Percentiles rank a stretch among this genome's conserved stretches.
phyloP scores from a whole-genome alignment of 2,888 invertebrate genomes.

The Pardosa pseudoannulata region DNA sequence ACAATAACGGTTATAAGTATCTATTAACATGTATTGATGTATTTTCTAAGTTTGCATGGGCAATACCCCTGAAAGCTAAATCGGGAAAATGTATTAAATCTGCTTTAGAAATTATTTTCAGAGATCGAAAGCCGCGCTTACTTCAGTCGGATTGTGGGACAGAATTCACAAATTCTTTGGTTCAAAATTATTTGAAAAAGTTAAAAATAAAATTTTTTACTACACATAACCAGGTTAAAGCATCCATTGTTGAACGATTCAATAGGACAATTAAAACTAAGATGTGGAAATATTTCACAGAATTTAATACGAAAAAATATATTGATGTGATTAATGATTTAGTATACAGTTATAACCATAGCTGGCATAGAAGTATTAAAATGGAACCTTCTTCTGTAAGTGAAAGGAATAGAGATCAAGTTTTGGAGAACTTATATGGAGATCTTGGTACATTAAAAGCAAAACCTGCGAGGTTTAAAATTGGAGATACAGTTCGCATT shows the following conservation, averaged over 20 bases:
- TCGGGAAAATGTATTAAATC: slow-evolving; percentile 52
- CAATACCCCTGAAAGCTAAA: slow-evolving; percentile 74
- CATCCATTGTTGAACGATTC: slow-evolving; percentile 76
- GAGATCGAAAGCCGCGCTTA: slow-evolving; percentile 61
- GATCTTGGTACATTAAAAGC: slow-evolving; percentile 26
- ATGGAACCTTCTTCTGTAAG: slow-evolving; percentile 40
- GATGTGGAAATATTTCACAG: slow-evolving; percentile 58
- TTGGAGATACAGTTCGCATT: no score
- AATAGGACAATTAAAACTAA: no score
- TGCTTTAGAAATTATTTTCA: slow-evolving; percentile 70
- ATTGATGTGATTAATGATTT: slow-evolving; percentile 45
- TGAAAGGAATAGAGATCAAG: slow-evolving; percentile 15
- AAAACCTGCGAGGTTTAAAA: no score
- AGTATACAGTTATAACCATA: slow-evolving; percentile 51
- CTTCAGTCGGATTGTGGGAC: slow-evolving; percentile 74
- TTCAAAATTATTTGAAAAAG: slow-evolving; percentile 65
- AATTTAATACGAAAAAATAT: slow-evolving; percentile 35
- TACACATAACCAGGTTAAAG: slow-evolving; percentile 75
- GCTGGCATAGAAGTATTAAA: slow-evolving; percentile 30
- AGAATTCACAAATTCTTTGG: slow-evolving; percentile 73
- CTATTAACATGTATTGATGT: slow-evolving; percentile 75
- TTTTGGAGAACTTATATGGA: slow-evolving; percentile 43
- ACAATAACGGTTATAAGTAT: slow-evolving; percentile 74
- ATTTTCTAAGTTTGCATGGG: slow-evolving; percentile 74
- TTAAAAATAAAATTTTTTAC: slow-evolving; percentile 74